Evolutionary conservation across 2,888 invertebrate species (phyloP).

Genomic region (Drosophila paracracens): DNA sequence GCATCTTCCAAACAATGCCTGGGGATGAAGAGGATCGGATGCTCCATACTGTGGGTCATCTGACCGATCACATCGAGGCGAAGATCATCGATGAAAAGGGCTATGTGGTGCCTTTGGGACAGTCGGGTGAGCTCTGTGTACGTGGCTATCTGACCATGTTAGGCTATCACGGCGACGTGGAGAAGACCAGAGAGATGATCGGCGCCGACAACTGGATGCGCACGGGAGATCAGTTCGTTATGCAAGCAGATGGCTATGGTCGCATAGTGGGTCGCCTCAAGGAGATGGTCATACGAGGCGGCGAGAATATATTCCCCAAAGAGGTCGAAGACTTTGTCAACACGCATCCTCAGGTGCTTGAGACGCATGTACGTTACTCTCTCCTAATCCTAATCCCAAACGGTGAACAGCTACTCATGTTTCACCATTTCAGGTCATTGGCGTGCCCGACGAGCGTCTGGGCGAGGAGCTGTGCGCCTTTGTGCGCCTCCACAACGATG

Average conservation of each 20-base stretch:
- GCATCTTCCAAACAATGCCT: conserved; percentile 86
- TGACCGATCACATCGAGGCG: conserved; percentile 87
- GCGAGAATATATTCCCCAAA: conserved; percentile 93
- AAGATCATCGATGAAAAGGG: conserved; percentile 88
- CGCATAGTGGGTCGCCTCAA: conserved; percentile 90
- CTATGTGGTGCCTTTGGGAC: conserved; percentile 88
- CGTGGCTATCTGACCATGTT: conserved; percentile 90
- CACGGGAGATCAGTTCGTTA: conserved; percentile 88
- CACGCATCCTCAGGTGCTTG: conserved; percentile 89
- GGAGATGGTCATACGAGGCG: conserved; percentile 92
- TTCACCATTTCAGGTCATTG: conserved; percentile 86
- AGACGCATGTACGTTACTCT: conserved; percentile 87
- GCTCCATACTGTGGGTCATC: conserved; percentile 86
- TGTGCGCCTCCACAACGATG: conserved; percentile 86
- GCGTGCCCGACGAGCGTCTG: conserved; percentile 89
- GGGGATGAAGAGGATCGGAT: conserved; percentile 85
- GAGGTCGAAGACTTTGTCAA: conserved; percentile 91
- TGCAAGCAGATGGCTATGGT: conserved; percentile 89
- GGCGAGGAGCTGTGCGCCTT: conserved; percentile 91
- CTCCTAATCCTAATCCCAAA: not conserved
- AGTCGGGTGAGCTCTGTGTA: conserved; percentile 90
- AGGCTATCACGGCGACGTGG: conserved; percentile 90
- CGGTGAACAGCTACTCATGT: not conserved
- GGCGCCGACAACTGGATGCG: conserved; percentile 90
- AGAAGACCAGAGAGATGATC: conserved; percentile 89